Base-by-base conservation (phyloP, 2,113 vertebrate species). In the Coptodon bakossiorum region DNA sequence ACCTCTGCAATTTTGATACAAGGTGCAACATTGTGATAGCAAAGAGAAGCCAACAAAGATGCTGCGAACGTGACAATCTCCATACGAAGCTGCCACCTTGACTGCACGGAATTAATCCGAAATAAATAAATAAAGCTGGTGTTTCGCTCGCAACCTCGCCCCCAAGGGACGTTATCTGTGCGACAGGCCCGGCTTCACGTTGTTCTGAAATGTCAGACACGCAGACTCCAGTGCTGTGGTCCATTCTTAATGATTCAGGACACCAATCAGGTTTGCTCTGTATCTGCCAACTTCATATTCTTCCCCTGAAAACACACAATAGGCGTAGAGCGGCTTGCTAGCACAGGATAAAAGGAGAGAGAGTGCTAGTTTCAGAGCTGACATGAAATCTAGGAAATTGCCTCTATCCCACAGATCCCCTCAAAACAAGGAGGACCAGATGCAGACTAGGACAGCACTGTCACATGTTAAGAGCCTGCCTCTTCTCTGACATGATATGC, bases 161-260 rank as follows among this genome's bases (percentile, higher is more conserved):
- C 63, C 85, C 80, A 5, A 86, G 89, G 90, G 94, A 91, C 84
- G 48, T 92, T 93, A 93, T 95, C 94, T 84, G 81, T 63, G 86
- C 50, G 83, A 90, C 92, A 89, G 91, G 84, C 83, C 79, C 7
- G 43, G 86, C 76, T 86, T 86, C 59, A 59, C 61, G 86, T 86
- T 27, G 83, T 82, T 91, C 83, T 84, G 85, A 94, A 95, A 95
- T 95, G 94, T 93, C 91, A 93, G 82, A 82, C 93, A 87, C 31
- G 68, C 80, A 78, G 84, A 31, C 88, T 24, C 57, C 66, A 7
- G 54, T 19, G 86, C 89, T 24, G 87, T 27, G 78, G 89, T 84
- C 92, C 91, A 90, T 93, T 84, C 88, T 76, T 92, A 94, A 95
- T 92, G 92, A 94, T 87, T 80, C 45, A 56, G 85, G 83, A 79